Evolutionary conservation across 2,888 invertebrate species (phyloP), one percentile per base, ranked within the genome.

Genomic region (Spatulosminthurus flaviceps): DNA sequence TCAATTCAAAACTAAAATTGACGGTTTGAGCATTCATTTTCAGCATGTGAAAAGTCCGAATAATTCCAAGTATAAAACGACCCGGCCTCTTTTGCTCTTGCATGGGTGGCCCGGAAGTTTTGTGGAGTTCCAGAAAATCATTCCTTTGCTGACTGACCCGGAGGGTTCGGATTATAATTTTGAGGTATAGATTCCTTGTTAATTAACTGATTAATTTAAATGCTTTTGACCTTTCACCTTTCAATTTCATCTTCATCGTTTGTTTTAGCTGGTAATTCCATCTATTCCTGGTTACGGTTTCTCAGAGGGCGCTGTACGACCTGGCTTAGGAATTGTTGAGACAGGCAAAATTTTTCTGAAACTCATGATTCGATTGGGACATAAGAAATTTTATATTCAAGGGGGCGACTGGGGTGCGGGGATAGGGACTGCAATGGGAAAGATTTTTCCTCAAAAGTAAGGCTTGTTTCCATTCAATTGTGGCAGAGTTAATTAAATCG

Each of bases 1-100:
- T 0, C 94, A 96, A 81, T 96, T 89, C 87, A 90, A 89, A 71
- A 95, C 95, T 0, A 91, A 92, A 79, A 92, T 96, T 84, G 92
- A 93, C 87, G 93, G 93, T 71, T 86, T 93, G 81, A 90, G 91
- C 83, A 90, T 96, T 78, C 95, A 95, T 87, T 96, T 91, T 87
- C 89, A 94, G 74, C 94, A 92, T 86, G 90, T 90, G 0, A 92
- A 91, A 89, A 83, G 71, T n/a, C 28, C 42, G n/a, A 26, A 24
- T 1, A 74, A 70, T 19, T 77, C 77, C 71, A 79, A 82, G 66
- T 81, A 81, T 69, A 81, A 79, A 26, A 80, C 79, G n/a, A 82
- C 81, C 5, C 72, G 67, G 64, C 82, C 84, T 9, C 69, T 85
- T 0, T 78, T 85, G 0, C 79, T 84, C 11, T 69, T 84, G 1